Percentiles rank a stretch among this genome's conserved stretches.
These are phyloP conservation scores for Mercenaria mercenaria DNA, from an alignment of 1,140 invertebrate species.

Conservation along the genomic window DNA sequence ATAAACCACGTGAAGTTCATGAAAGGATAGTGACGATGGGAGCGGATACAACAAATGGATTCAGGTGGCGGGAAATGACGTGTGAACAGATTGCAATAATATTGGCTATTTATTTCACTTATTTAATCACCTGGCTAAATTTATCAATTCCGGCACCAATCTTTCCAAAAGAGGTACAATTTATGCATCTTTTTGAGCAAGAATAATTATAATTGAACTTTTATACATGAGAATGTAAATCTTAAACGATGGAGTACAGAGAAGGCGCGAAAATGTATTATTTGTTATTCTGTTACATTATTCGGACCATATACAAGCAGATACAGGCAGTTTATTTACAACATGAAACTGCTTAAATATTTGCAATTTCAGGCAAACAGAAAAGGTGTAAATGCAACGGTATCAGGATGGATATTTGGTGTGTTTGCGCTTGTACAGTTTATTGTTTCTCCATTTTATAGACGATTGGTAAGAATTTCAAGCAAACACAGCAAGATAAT, in stretches of 20 bases:
- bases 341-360: too few relatives aligned
- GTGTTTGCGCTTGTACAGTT: slow-evolving; percentile 46
- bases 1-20: too few relatives aligned
- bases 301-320: too few relatives aligned
- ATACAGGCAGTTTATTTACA: too few relatives aligned
- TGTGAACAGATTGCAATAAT: slow-evolving; percentile 26
- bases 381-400: slow-evolving; percentile 16
- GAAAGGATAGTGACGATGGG: too few relatives aligned
- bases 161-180: slow-evolving; percentile 38
- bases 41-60: not conserved
- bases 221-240: too few relatives aligned
- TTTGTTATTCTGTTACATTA: too few relatives aligned
- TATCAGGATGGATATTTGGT: slow-evolving; percentile 47
- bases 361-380: not conserved
- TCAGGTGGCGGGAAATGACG: not conserved
- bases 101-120: not conserved
- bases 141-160: slow-evolving; percentile 36
- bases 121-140: slow-evolving; percentile 16
- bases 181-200: too few relatives aligned
- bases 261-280: too few relatives aligned
- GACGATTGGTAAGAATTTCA: slow-evolving; percentile 42
- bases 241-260: too few relatives aligned
- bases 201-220: too few relatives aligned
- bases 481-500: not conserved
- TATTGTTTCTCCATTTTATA: slow-evolving; percentile 33